A percentile compares a stretch with the other conserved stretches of the same genome.
Evolutionary conservation across 2,113 vertebrate genomes (phyloP).

Genomic region (Colaptes auratus): DNA sequence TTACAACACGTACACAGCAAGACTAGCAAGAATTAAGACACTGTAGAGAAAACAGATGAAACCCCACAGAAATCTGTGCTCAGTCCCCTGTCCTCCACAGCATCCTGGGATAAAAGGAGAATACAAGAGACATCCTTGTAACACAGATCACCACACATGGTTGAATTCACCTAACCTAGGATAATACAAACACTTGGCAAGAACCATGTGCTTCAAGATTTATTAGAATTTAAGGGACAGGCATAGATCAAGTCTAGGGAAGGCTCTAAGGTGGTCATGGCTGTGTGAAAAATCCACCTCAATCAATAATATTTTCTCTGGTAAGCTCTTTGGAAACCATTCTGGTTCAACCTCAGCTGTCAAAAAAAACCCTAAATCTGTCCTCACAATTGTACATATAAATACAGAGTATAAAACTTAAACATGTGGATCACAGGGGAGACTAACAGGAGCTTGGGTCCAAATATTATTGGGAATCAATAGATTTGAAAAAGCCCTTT

Average conservation of each 20-base stretch:
- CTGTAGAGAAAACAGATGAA: not conserved
- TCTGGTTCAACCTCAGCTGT: not conserved
- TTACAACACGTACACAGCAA: not conserved
- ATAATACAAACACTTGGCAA: not conserved
- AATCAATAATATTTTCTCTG: not conserved
- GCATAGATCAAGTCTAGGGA: not conserved
- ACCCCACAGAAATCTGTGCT: not conserved
- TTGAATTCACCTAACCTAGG: not conserved
- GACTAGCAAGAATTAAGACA: not conserved
- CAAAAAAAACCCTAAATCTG: not conserved
- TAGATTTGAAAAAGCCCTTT: not conserved
- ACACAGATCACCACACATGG: accelerated
- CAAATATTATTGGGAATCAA: not conserved
- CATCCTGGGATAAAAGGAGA: not conserved
- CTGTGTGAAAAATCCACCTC: not conserved
- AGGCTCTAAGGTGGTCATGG: not conserved
- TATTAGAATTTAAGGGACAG: not conserved
- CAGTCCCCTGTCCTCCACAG: not conserved
- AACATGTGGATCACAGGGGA: not conserved
- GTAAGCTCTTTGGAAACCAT: accelerated
- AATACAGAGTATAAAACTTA: not conserved
- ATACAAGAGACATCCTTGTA: not conserved
- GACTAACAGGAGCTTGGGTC: not conserved
- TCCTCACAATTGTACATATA: not conserved
- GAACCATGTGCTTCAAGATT: not conserved